phyloP scores from a whole-genome alignment of 1,140 invertebrate genomes.

The Hylaeus volcanicus region DNA sequence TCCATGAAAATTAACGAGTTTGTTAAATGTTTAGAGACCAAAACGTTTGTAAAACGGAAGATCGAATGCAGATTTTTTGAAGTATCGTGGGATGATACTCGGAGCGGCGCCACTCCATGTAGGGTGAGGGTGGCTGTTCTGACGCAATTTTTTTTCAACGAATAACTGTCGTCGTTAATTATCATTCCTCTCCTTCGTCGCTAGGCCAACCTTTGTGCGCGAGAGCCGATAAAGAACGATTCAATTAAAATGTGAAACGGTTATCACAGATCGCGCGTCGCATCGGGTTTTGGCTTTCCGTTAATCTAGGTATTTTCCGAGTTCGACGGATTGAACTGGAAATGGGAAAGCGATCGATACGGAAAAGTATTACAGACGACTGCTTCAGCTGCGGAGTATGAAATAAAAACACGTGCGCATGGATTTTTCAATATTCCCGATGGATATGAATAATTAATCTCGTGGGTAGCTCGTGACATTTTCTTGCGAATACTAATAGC shows the following conservation, averaged over 20 bases:
- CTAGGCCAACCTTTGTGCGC: background rate
- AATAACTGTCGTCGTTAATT: background rate
- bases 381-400: background rate
- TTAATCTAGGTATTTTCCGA: constrained; percentile 46
- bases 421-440: too few species aligned
- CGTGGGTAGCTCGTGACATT: too few species aligned
- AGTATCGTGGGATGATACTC: background rate
- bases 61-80: background rate
- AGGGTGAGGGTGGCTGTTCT: background rate
- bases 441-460: too few species aligned
- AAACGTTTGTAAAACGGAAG: too few species aligned
- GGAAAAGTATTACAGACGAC: constrained; percentile 29
- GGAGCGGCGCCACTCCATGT: background rate
- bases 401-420: too few species aligned
- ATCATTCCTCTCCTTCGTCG: background rate
- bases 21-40: too few species aligned
- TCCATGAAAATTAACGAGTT: too few species aligned
- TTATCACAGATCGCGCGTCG: constrained; percentile 1
- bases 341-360: constrained; percentile 11
- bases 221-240: constrained; percentile 27
- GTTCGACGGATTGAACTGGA: constrained; percentile 10
- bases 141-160: constrained; percentile 6
- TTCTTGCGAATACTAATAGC: too few species aligned
- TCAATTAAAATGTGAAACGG: constrained; percentile 49
- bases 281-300: constrained; percentile 34